Evolutionary conservation across 1,140 invertebrate genomes (phyloP).

Genomic region (Vanessa tameamea): DNA sequence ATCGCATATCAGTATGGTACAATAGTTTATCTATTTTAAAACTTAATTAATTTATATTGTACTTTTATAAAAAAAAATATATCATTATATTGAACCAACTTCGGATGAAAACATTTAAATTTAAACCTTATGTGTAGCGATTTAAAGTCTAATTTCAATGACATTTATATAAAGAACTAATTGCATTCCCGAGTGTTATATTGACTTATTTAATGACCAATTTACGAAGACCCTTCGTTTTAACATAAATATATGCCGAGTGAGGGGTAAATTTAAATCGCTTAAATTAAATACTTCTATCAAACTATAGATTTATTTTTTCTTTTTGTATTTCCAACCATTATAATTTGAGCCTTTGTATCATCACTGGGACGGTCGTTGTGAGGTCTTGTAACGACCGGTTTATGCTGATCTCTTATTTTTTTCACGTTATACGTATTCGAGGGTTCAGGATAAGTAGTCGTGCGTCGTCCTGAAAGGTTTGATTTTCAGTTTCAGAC

Average conservation of each 20-base stretch:
- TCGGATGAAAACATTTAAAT: background rate
- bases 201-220: background rate
- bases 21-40: background rate
- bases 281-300: background rate
- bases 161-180: background rate
- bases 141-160: background rate
- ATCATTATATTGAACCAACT: background rate
- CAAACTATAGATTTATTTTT: background rate
- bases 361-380: background rate
- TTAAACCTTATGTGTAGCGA: background rate
- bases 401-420: background rate
- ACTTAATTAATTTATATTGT: background rate
- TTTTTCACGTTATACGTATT: background rate
- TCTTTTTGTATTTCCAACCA: background rate
- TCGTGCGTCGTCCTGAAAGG: background rate
- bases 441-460: background rate
- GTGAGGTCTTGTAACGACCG: slow-evolving; percentile 5
- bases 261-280: background rate
- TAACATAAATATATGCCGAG: background rate
- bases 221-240: slow-evolving; percentile 10
- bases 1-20: background rate
- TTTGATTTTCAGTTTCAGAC: slow-evolving; percentile 25
- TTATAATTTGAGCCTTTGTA: slow-evolving; percentile 6
- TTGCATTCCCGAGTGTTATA: background rate
- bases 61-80: background rate